Evolutionary conservation across 2,113 vertebrate species (phyloP).

Genomic region (Ailurus styani): DNA sequence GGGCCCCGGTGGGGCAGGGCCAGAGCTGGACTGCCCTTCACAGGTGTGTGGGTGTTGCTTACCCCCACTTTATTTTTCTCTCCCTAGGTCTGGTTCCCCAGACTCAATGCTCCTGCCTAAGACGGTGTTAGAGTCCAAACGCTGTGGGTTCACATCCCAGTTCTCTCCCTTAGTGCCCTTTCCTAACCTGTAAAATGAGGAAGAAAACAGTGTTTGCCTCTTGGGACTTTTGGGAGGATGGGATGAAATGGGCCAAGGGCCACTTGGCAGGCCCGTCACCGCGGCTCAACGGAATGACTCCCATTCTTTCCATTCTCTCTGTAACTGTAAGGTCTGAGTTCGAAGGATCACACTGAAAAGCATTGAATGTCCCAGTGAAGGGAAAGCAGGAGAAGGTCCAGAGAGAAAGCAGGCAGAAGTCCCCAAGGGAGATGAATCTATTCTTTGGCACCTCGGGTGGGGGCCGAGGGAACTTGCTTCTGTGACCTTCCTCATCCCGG

Average conservation of each 20-base stretch:
- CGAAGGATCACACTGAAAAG: not conserved
- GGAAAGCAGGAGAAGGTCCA: not conserved
- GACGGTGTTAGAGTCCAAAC: not conserved
- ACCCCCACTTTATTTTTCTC: not conserved
- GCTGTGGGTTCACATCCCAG: not conserved
- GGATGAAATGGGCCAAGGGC: not conserved
- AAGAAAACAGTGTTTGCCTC: not conserved
- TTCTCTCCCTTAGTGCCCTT: not conserved
- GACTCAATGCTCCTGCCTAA: not conserved
- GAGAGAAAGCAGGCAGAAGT: not conserved
- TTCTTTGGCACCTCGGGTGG: not conserved
- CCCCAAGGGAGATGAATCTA: too few species aligned
- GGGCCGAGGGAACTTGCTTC: not conserved
- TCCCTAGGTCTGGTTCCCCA: not conserved
- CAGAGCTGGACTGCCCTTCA: not conserved
- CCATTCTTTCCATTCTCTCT: not conserved
- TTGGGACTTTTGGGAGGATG: not conserved
- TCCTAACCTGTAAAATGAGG: not conserved
- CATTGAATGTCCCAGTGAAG: not conserved
- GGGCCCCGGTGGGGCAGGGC: too few species aligned
- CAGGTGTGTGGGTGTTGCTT: too few species aligned
- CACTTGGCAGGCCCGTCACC: not conserved
- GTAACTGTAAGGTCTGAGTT: not conserved
- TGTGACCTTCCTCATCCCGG: not conserved
- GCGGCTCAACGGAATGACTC: not conserved